Conservation (phyloP, 1,140 invertebrate species). For the Hetaerina americana region DNA sequence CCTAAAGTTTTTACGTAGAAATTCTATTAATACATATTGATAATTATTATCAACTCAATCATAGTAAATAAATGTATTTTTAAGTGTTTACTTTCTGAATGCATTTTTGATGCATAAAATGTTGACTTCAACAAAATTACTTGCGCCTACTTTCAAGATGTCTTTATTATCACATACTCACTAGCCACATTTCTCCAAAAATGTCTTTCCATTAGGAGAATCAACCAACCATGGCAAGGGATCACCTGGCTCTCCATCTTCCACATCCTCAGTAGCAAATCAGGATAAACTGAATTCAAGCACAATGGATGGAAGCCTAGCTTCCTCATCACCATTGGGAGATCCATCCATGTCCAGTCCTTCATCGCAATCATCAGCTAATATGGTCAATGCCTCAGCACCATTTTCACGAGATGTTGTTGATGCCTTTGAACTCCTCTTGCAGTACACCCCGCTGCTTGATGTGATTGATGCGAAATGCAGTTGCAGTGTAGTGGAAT, state of each 20-base stretch:
- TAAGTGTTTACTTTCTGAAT: too few species aligned
- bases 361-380: neutral
- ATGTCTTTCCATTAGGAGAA: neutral
- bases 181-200: neutral
- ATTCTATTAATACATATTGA: too few species aligned
- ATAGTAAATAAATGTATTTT: too few species aligned
- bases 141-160: too few species aligned
- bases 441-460: slow-evolving; percentile 67
- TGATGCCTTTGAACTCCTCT: slow-evolving; percentile 64
- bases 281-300: neutral
- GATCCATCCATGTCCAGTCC: neutral
- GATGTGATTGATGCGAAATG: slow-evolving; percentile 82
- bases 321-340: neutral
- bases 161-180: too few species aligned
- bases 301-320: neutral
- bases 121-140: too few species aligned
- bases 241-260: neutral
- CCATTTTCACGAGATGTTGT: slow-evolving; percentile 55
- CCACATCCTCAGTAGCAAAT: neutral
- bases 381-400: neutral
- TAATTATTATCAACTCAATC: too few species aligned
- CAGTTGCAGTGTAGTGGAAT: slow-evolving; percentile 74
- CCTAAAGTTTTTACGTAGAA: too few species aligned
- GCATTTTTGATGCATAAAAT: too few species aligned
- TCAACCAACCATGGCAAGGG: neutral